phyloP scores from a whole-genome alignment of 64 coral and sea anemone genomes.

The Actinia equina region DNA sequence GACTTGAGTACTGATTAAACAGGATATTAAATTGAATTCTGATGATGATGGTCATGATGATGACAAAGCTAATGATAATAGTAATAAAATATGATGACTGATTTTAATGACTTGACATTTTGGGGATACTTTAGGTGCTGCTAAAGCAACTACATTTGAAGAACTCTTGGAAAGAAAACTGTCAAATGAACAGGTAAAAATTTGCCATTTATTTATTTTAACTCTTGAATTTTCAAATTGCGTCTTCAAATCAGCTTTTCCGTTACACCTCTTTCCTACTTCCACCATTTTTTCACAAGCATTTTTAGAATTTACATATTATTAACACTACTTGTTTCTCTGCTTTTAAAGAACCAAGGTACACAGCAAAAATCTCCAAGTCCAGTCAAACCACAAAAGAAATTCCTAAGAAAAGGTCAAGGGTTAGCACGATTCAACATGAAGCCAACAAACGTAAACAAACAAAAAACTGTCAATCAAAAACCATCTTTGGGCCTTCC shows the following conservation, averaged over 20 bases:
- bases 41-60: background rate
- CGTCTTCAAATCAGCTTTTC: no score
- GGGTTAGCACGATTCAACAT: constrained; percentile 69
- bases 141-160: constrained; percentile 60
- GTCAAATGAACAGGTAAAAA: constrained; percentile 33
- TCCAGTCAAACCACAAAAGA: constrained; percentile 46
- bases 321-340: background rate
- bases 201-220: no score
- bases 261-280: no score
- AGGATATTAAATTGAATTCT: background rate
- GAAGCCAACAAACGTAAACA: constrained; percentile 23
- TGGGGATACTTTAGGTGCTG: background rate
- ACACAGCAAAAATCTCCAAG: background rate
- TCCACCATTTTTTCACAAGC: no score
- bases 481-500: background rate
- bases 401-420: constrained; percentile 84
- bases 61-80: no score
- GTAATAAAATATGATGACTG: background rate
- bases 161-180: constrained; percentile 75
- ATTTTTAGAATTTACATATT: no score
- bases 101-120: background rate
- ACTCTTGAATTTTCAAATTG: no score
- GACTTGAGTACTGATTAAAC: no score
- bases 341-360: background rate
- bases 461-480: constrained; percentile 15